phyloP scores from a whole-genome alignment of 2,113 vertebrate genomes.

The Sporophila hypoxantha region DNA sequence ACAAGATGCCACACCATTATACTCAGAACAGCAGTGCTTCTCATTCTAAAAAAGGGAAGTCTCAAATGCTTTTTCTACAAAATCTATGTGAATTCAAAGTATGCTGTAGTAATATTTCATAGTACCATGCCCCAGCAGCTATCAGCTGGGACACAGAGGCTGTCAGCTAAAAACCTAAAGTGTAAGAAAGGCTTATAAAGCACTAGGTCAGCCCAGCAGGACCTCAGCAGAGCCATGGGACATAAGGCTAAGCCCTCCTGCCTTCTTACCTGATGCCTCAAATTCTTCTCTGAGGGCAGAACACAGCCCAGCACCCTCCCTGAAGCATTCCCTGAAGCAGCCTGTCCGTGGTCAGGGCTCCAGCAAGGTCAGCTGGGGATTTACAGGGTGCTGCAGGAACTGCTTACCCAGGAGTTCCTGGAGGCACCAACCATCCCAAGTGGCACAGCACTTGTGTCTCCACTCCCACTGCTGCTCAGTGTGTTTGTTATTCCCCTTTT shows the following conservation, averaged over 20 bases:
- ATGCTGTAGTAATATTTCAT: constrained; percentile 11
- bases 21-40: constrained; percentile 44
- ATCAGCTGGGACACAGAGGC: background rate
- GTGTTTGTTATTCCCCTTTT: background rate
- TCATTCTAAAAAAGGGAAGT: constrained; percentile 55
- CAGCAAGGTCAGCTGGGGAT: background rate
- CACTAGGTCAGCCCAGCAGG: background rate
- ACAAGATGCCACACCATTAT: constrained; percentile 22
- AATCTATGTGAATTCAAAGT: constrained; percentile 57
- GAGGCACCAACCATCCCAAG: background rate
- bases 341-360: background rate
- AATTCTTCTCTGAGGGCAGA: background rate
- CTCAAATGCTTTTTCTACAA: constrained; percentile 45
- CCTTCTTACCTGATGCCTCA: background rate
- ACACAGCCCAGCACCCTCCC: background rate
- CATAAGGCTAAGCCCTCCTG: background rate
- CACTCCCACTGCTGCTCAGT: background rate
- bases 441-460: background rate
- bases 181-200: background rate
- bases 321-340: background rate
- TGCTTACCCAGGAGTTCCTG: background rate
- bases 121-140: background rate
- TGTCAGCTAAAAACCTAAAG: background rate
- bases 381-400: background rate
- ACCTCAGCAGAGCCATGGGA: background rate